These are phyloP conservation scores for Scaptomyza hsui DNA, from an alignment of 1,140 invertebrate species.

Conservation along the genomic window DNA sequence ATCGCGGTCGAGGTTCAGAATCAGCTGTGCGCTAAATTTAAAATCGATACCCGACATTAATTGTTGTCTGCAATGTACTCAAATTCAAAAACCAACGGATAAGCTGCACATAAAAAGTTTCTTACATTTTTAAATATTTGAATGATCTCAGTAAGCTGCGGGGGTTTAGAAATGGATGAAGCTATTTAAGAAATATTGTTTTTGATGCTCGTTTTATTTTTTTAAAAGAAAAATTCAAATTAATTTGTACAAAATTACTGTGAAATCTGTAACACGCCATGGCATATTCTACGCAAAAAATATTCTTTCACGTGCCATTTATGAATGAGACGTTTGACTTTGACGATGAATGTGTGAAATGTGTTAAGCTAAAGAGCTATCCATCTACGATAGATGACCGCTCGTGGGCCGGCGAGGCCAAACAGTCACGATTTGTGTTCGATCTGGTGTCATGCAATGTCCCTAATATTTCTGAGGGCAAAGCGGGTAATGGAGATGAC, in stretches of 20 bases:
- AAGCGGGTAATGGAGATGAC: background rate
- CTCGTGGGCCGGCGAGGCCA: slow-evolving; percentile 61
- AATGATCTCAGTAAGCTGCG: too few relatives aligned
- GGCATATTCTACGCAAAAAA: slow-evolving; percentile 77
- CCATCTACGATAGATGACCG: slow-evolving; percentile 68
- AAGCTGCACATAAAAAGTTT: too few relatives aligned
- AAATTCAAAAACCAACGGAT: too few relatives aligned
- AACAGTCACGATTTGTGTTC: slow-evolving; percentile 64
- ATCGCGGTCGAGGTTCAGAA: too few relatives aligned
- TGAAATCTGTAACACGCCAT: slow-evolving; percentile 25
- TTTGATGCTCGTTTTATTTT: too few relatives aligned
- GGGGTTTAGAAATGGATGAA: too few relatives aligned
- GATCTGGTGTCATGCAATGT: slow-evolving; percentile 69
- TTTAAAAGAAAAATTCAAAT: background rate
- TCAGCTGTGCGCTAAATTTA: too few relatives aligned
- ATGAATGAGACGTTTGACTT: slow-evolving; percentile 49
- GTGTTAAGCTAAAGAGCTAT: slow-evolving; percentile 71
- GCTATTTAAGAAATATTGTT: too few relatives aligned
- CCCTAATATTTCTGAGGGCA: background rate
- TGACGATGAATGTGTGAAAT: slow-evolving; percentile 46
- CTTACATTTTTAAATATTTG: too few relatives aligned
- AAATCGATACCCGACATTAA: too few relatives aligned
- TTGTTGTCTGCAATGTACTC: too few relatives aligned
- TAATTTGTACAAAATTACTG: background rate
- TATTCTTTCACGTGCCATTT: slow-evolving; percentile 74